Evolutionary conservation across 2,888 invertebrate species (phyloP).

Genomic region (Chymomyza fuscimana): DNA sequence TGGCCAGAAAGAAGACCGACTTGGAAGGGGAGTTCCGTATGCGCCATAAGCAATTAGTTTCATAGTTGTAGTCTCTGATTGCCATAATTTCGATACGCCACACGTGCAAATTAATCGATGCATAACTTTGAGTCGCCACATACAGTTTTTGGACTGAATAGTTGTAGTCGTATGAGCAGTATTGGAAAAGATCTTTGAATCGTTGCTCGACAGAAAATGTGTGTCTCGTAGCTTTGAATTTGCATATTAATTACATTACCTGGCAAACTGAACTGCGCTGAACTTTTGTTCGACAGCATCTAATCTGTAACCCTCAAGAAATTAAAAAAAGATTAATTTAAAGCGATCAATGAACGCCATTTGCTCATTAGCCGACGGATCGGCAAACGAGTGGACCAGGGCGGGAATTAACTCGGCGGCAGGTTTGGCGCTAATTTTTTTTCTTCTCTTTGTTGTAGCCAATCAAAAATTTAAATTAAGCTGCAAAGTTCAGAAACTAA

Average conservation of each 20-base stretch:
- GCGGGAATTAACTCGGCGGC: neutral
- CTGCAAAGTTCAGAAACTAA: constrained; percentile 61
- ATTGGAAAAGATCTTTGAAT: constrained; percentile 31
- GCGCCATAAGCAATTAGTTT: constrained; percentile 52
- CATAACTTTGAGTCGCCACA: constrained; percentile 16
- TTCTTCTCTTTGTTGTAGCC: constrained; percentile 36
- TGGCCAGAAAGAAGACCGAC: neutral
- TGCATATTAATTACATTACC: constrained; percentile 71
- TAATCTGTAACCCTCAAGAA: constrained; percentile 70
- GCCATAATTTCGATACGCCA: constrained; percentile 27
- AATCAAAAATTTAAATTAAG: constrained; percentile 57
- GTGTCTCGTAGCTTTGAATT: constrained; percentile 55
- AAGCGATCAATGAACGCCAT: constrained; percentile 74
- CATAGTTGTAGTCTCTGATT: constrained; percentile 40
- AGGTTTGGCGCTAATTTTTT: constrained; percentile 34
- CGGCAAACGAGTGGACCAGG: constrained; percentile 52
- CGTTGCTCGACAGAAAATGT: constrained; percentile 35
- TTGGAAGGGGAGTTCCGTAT: constrained; percentile 6
- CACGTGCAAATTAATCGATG: constrained; percentile 1
- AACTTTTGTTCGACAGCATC: constrained; percentile 68
- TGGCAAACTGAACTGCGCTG: constrained; percentile 62
- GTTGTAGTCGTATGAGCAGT: neutral
- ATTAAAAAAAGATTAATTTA: constrained; percentile 74
- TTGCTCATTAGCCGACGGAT: constrained; percentile 68
- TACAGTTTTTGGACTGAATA: constrained; percentile 7